Base-by-base conservation (phyloP, 2,888 invertebrate species). In the Drosophila gaucha region DNA sequence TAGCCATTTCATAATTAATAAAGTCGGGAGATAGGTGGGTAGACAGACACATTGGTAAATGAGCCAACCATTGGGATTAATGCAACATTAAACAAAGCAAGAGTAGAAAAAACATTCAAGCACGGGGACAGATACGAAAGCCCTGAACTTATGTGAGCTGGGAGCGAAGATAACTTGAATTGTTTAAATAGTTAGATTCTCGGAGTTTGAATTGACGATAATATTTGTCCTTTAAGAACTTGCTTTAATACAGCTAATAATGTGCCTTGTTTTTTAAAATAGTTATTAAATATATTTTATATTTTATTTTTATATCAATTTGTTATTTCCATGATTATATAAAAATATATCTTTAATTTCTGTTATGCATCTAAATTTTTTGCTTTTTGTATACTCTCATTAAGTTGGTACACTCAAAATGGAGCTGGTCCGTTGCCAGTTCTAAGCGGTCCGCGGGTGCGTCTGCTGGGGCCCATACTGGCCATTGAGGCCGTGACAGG, bases 401-500 rank as follows among this genome's bases (percentile, higher is more conserved):
- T 9, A 12, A 95, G 95, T 80, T 95, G 95, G 95, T 95, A 94
- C 84, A 93, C 94, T 18, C 94, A 94, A 80, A 94, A 94, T 24
- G 94, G 94, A 5, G 92, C 94, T 18, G 95, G 95, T 59, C 94
- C 95, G 1, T 92, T 93, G 86, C 92, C 94, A 35, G 94, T 95
- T 9, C 91, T 94, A 9, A 94, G 94, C 28, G 95, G 95, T 3
- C 94, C 95, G 1, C 92, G 95, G 63, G 93, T 94, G 26, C 93
- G 95, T 22, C 93, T 95, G 44, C 92, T 95, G 1, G 95, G 95
- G 0, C 94, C 95, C 0, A 94, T 95, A 24, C 89, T 95, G 44
- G 95, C 95, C 8, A 94, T 95, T 64, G 95, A 95, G 90, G 94
- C 95, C 6, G 95, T 95, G 10, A 95, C 95, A 1, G 92, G 94